These are phyloP conservation scores for Junonia oenone DNA, from an alignment of 2,888 invertebrate genomes.

Conservation along the genomic window DNA sequence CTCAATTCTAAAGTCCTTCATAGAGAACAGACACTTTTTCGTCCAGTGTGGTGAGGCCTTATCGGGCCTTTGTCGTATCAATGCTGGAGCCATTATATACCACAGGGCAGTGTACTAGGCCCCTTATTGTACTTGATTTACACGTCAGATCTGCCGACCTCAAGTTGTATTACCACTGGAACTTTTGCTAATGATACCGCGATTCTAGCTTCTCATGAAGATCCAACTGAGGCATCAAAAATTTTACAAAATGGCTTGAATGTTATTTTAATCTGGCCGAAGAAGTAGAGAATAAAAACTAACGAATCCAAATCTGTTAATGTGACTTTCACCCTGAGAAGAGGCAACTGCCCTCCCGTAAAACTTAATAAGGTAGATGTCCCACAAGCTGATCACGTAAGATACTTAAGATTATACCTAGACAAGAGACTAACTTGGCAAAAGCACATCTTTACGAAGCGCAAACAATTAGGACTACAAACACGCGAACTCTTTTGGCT, in stretches of 20 bases:
- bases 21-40: constrained; percentile 6
- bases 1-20: constrained; percentile 18
- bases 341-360: not conserved
- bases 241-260: constrained; percentile 21
- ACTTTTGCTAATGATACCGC: not conserved
- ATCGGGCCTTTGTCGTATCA: not conserved
- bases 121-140: constrained; percentile 18
- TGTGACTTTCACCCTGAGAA: not conserved
- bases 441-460: constrained; percentile 3
- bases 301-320: constrained; percentile 24
- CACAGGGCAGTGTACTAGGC: constrained; percentile 22
- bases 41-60: not conserved
- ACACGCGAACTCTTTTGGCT: constrained; percentile 20
- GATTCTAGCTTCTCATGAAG: constrained; percentile 7
- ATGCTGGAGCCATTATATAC: constrained; percentile 4
- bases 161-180: not conserved
- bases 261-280: constrained; percentile 17
- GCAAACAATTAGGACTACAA: constrained; percentile 1
- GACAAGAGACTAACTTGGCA: too few relatives aligned
- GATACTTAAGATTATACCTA: constrained; percentile 9
- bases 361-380: not conserved
- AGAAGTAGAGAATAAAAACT: constrained; percentile 23
- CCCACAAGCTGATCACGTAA: constrained; percentile 5
- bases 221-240: constrained; percentile 17
- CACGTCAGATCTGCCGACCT: constrained; percentile 16